Conservation (phyloP, 1,140 invertebrate species). For the Drosophila jambulina region DNA sequence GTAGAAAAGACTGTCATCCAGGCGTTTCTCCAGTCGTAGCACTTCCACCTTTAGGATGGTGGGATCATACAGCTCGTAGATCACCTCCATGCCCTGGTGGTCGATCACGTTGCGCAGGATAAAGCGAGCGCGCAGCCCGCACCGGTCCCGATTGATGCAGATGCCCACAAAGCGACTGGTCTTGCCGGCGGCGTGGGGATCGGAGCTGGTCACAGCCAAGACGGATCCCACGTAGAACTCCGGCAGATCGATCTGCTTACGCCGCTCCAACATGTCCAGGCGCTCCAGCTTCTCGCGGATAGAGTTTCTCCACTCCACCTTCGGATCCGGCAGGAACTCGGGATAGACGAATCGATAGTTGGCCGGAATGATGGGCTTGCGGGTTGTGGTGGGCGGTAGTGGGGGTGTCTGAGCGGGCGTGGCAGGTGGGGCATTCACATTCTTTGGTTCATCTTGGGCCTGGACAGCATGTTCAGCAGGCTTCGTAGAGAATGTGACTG, state of each 20-base stretch:
- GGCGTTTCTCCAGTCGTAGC: slow-evolving; percentile 94
- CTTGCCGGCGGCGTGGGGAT: slow-evolving; percentile 94
- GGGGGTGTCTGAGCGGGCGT: not conserved
- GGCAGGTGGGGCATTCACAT: slow-evolving; percentile 11
- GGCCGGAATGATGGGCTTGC: slow-evolving; percentile 77
- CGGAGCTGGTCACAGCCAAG: slow-evolving; percentile 95
- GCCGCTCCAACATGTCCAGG: slow-evolving; percentile 95
- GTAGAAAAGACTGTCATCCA: slow-evolving; percentile 96
- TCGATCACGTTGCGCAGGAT: slow-evolving; percentile 97
- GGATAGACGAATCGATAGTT: slow-evolving; percentile 93
- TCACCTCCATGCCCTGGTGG: slow-evolving; percentile 91
- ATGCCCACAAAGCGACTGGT: slow-evolving; percentile 96
- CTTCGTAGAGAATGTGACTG: slow-evolving; percentile 79
- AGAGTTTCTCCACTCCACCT: slow-evolving; percentile 91
- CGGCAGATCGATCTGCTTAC: slow-evolving; percentile 92
- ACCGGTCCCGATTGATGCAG: slow-evolving; percentile 93
- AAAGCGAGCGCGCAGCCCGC: slow-evolving; percentile 93
- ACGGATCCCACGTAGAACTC: slow-evolving; percentile 99
- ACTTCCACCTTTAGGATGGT: slow-evolving; percentile 96
- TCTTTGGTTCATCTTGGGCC: slow-evolving; percentile 27
- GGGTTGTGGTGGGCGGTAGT: not conserved
- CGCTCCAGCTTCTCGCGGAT: slow-evolving; percentile 96
- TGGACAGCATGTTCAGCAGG: slow-evolving; percentile 60
- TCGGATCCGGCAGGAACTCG: slow-evolving; percentile 97
- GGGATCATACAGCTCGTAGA: slow-evolving; percentile 97